Evolutionary conservation across 2,888 invertebrate species (phyloP).

Genomic region (Torymus aiolomorphi): DNA sequence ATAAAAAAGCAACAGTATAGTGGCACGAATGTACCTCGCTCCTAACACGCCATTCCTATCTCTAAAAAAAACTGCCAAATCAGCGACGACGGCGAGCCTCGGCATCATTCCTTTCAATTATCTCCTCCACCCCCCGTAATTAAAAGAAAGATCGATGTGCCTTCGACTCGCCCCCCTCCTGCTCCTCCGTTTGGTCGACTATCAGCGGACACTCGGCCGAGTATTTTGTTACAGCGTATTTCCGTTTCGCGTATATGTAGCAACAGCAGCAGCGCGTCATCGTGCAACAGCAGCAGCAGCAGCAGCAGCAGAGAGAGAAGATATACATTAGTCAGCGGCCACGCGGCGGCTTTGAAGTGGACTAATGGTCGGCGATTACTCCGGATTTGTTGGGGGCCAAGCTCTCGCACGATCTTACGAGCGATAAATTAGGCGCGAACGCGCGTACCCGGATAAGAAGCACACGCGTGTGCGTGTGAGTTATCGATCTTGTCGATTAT

Average conservation of each 20-base stretch:
- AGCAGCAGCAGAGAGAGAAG: conserved; percentile 27
- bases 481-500: conserved; percentile 50
- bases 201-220: background rate
- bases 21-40: no score
- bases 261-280: conserved; percentile 16
- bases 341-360: conserved; percentile 40
- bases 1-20: no score
- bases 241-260: conserved; percentile 7
- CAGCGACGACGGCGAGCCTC: no score
- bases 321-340: conserved; percentile 44
- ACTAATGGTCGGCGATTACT: conserved; percentile 52
- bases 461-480: background rate
- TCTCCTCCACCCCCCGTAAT: conserved; percentile 1
- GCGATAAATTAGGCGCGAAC: conserved; percentile 53
- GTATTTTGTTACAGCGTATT: conserved; percentile 23
- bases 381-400: conserved; percentile 47
- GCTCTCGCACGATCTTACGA: conserved; percentile 41
- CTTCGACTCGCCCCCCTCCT: background rate
- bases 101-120: no score
- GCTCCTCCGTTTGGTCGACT: background rate
- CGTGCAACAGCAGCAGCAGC: background rate
- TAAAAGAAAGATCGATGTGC: conserved; percentile 21
- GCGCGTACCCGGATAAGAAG: conserved; percentile 2
- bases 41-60: no score
- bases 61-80: no score